Evolutionary conservation across 1,140 invertebrate species (phyloP), one percentile per base, ranked within the genome.

Genomic region (Colletes gigas): DNA sequence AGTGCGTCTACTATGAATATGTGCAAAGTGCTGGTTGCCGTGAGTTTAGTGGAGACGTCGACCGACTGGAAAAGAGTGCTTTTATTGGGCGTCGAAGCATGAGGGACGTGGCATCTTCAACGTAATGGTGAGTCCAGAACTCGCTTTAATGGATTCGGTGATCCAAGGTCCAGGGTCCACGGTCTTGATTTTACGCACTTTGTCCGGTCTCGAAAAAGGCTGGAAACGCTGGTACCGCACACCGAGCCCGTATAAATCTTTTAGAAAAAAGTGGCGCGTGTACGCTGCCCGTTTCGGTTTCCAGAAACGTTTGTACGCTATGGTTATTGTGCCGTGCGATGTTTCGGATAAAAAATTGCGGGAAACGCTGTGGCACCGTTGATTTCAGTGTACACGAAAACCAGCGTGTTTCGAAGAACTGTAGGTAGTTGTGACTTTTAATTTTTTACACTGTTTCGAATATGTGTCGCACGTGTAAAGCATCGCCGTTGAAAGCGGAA

Each of bases 51-150:
- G 66, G 55, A 73, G 63, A 67, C 71, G 69, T 74, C 81, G 72
- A 54, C 17, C 81, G 77, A 52, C 63, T 72, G 84, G 60, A 57
- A 70, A 78, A 72, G 73, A 77, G 68, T 82, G 57, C 80, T 88
- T 70, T 81, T 86, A 76, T 84, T 78, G 76, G 80, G 81, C 82
- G 86, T 84, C 86, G 82, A 83, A 89, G 89, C 84, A 89, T 90
- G 89, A 91, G 88, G 88, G 66, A 89, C 82, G 84, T 82, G 82
- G 85, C 82, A 89, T 86, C 77, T 70, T 82, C 81, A 77, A 88
- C 88, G 88, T 89, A 90, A 91, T 88, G 90, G 90, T 91, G 82
- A 89, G 88, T 63, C 7, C 57, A 66, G 10, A 47, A 59, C 52
- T 70, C 17, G 47, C 12, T 65, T 41, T 21, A 0, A 30, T 19